Percentiles rank a stretch among this genome's conserved stretches.
phyloP scores from a whole-genome alignment of 2,888 invertebrate genomes.

The Tiliacea aurago region DNA sequence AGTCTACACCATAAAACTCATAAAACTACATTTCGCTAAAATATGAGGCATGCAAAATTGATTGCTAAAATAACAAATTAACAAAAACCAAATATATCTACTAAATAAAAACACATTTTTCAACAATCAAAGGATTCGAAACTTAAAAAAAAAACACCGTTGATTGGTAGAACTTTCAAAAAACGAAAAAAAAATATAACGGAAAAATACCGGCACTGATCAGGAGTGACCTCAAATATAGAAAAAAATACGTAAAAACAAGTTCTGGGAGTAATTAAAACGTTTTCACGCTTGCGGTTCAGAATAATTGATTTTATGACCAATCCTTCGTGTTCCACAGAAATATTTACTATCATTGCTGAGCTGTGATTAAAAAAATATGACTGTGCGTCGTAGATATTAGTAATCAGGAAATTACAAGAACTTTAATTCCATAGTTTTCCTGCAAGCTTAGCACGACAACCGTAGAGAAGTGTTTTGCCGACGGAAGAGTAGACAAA shows the following conservation, averaged over 20 bases:
- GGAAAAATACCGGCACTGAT: conserved; percentile 63
- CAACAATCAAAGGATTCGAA: conserved; percentile 38
- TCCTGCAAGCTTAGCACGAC: no score
- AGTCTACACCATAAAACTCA: conserved; percentile 11
- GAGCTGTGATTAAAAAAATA: conserved; percentile 34
- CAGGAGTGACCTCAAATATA: conserved; percentile 62
- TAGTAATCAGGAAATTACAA: conserved; percentile 28
- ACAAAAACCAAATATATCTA: conserved; percentile 51
- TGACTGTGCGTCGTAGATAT: conserved; percentile 18
- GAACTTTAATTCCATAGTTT: not conserved
- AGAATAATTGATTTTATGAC: conserved; percentile 66
- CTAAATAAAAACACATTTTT: conserved; percentile 44
- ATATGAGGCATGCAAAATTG: conserved; percentile 61
- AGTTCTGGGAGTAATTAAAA: conserved; percentile 62
- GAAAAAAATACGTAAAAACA: conserved; percentile 47
- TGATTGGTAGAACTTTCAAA: conserved; percentile 57
- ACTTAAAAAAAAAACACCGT: conserved; percentile 41
- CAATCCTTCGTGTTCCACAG: conserved; percentile 58
- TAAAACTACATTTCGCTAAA: conserved; percentile 49
- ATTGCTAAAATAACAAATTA: conserved; percentile 61
- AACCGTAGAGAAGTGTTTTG: no score
- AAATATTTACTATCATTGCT: conserved; percentile 55
- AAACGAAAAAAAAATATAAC: conserved; percentile 61
- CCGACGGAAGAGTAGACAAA: no score
- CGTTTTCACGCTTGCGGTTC: conserved; percentile 63